Conservation (phyloP, 2,888 invertebrate species). For the Epistrophe grossulariae region DNA sequence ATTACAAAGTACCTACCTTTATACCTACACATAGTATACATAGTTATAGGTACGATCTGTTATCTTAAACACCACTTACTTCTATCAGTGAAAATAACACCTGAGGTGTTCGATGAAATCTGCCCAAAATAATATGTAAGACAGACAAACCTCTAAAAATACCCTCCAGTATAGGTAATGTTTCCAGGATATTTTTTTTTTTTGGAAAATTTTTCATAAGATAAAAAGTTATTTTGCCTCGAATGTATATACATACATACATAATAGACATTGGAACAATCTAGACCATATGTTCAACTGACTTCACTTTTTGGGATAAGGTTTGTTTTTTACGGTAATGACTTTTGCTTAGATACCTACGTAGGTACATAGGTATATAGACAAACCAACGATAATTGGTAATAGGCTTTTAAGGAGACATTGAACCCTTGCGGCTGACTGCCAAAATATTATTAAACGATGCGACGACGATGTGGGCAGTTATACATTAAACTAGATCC, state of each 20-base stretch:
- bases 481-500: neutral
- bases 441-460: conserved; percentile 50
- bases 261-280: neutral
- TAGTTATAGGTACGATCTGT: neutral
- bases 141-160: conserved; percentile 13
- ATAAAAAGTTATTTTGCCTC: conserved; percentile 53
- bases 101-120: conserved; percentile 17
- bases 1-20: neutral
- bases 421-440: conserved; percentile 53
- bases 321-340: conserved; percentile 11
- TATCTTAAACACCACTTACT: conserved; percentile 8
- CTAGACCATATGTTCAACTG: conserved; percentile 13
- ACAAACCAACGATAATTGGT: conserved; percentile 26
- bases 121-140: conserved; percentile 48
- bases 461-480: conserved; percentile 9
- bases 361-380: too few relatives aligned
- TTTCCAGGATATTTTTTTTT: conserved; percentile 42
- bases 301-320: conserved; percentile 17
- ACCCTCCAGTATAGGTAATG: neutral
- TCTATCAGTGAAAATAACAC: conserved; percentile 9
- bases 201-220: conserved; percentile 53
- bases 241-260: too few relatives aligned
- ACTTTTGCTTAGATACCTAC: neutral
- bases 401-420: conserved; percentile 41
- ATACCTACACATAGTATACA: neutral